Evolutionary conservation across 2,797 vertebrate genomes (phyloP).

Genomic region (Danio albolineatus): DNA sequence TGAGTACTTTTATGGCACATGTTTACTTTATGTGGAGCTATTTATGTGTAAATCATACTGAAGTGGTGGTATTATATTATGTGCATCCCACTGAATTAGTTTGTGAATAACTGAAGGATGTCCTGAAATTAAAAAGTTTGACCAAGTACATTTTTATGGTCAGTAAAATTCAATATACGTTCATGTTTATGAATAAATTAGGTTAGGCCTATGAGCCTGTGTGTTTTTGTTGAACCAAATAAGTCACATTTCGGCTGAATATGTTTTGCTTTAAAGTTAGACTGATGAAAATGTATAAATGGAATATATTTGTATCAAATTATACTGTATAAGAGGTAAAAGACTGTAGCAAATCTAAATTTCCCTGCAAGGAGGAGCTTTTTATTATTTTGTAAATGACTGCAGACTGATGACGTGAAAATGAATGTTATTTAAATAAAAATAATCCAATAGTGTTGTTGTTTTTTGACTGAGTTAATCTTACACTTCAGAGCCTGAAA

Average conservation of each 20-base stretch:
- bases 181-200: background rate
- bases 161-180: background rate
- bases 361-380: slow-evolving; percentile 5
- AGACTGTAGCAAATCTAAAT: slow-evolving; percentile 10
- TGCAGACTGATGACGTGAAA: background rate
- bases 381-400: slow-evolving; percentile 33
- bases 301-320: slow-evolving; percentile 14
- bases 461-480: too few species aligned
- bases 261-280: slow-evolving; percentile 32
- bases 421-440: slow-evolving; percentile 19
- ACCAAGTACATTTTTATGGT: background rate
- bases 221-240: slow-evolving; percentile 2
- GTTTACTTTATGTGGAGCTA: background rate
- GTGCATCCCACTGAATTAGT: slow-evolving; percentile 9
- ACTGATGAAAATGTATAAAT: slow-evolving; percentile 11
- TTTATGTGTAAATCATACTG: slow-evolving; percentile 16
- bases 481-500: background rate
- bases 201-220: background rate
- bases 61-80: slow-evolving; percentile 1
- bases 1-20: background rate
- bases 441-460: background rate
- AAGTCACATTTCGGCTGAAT: background rate
- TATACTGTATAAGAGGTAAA: slow-evolving; percentile 14
- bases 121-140: background rate
- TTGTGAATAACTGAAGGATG: slow-evolving; percentile 3